phyloP scores from a whole-genome alignment of 1,140 invertebrate species.

The Dendrolimus kikuchii region DNA sequence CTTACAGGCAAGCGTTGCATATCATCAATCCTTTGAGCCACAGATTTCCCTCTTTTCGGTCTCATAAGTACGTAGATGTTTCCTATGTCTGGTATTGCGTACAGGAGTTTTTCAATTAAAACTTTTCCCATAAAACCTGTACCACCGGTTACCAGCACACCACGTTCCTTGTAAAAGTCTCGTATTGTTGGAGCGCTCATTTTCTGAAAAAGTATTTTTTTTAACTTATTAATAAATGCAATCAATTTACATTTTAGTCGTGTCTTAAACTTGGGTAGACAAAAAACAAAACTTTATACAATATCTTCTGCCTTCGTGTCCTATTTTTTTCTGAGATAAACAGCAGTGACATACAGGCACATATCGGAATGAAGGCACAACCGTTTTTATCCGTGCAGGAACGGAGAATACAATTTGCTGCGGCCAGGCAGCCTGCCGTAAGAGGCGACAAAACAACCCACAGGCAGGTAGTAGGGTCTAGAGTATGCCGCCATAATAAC shows the following conservation, averaged over 20 bases:
- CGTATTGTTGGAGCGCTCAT: conserved; percentile 29
- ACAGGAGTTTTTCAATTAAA: conserved; percentile 81
- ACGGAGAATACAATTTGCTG: too few species aligned
- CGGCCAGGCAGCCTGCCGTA: too few species aligned
- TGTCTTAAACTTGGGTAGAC: too few species aligned
- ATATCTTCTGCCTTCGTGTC: too few species aligned
- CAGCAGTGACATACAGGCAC: too few species aligned
- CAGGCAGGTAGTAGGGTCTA: too few species aligned
- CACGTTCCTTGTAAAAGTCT: conserved; percentile 53
- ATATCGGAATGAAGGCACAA: too few species aligned
- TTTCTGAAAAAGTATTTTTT: conserved; percentile 18
- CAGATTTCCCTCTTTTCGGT: conserved; percentile 75
- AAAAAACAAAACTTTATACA: too few species aligned
- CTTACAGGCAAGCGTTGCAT: conserved; percentile 73
- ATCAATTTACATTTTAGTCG: neutral
- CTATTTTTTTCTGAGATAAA: too few species aligned
- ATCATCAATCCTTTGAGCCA: conserved; percentile 65
- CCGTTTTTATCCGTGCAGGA: too few species aligned
- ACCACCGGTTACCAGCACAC: conserved; percentile 81
- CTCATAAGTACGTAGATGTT: conserved; percentile 80
- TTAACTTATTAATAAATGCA: neutral
- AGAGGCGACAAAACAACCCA: too few species aligned
- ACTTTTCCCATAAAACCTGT: conserved; percentile 94
- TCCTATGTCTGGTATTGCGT: conserved; percentile 76
- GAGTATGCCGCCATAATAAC: too few species aligned